Evolutionary conservation across 2,888 invertebrate genomes (phyloP).

Genomic region (Drosophila hamatofila): DNA sequence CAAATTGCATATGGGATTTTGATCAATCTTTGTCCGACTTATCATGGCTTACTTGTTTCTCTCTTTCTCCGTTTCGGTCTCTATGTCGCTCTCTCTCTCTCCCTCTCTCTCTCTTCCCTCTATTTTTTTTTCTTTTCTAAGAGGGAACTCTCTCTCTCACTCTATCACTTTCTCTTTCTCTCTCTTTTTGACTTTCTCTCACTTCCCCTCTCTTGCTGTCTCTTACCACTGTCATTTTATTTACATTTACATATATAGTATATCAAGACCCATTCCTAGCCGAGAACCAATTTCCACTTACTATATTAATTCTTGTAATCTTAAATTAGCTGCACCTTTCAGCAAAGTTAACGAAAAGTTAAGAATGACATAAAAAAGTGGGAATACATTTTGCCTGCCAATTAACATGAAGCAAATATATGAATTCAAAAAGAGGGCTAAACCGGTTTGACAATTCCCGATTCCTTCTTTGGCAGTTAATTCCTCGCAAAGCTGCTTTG

Average conservation of each 20-base stretch:
- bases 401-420: not conserved
- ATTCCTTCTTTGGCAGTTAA: not conserved
- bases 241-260: not conserved
- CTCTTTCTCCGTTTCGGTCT: not conserved
- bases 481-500: conserved; percentile 9
- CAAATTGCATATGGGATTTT: not conserved
- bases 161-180: not conserved
- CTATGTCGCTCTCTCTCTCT: not conserved
- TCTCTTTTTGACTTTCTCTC: not conserved
- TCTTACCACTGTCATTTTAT: not conserved
- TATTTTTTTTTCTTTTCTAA: no score
- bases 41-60: not conserved
- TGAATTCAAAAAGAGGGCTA: not conserved
- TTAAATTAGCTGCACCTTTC: not conserved
- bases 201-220: not conserved
- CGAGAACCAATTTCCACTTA: not conserved
- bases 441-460: conserved; percentile 10
- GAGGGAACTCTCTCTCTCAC: no score
- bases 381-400: not conserved
- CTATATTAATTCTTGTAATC: not conserved
- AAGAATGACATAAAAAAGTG: conserved; percentile 26
- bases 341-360: conserved; percentile 6
- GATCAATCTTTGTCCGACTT: not conserved
- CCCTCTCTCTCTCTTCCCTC: not conserved
- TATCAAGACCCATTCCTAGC: not conserved